These are phyloP conservation scores for Hemibagrus guttatus DNA, from an alignment of 2,797 vertebrate genomes.

Conservation along the genomic window DNA sequence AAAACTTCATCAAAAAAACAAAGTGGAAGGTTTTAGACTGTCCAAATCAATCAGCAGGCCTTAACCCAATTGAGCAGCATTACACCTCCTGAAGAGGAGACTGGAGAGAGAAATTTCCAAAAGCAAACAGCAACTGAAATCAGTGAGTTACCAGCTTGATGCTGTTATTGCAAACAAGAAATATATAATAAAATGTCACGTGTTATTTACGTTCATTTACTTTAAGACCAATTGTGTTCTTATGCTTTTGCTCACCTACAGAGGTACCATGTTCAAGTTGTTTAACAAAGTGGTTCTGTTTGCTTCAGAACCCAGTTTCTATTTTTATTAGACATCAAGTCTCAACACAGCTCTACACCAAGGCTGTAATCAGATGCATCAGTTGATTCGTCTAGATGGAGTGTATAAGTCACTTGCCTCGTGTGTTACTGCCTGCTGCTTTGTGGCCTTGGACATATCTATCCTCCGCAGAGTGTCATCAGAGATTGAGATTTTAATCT, in stretches of 20 bases:
- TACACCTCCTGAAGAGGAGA: no score
- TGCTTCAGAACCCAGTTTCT: not conserved
- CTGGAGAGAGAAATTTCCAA: no score
- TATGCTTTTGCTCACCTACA: no score
- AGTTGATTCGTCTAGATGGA: not conserved
- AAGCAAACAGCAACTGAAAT: no score
- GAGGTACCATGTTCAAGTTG: no score
- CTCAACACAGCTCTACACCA: not conserved
- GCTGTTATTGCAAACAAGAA: not conserved
- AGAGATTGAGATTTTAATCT: not conserved
- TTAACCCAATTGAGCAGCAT: no score
- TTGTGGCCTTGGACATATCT: not conserved
- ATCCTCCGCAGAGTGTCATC: not conserved
- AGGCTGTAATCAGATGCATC: not conserved
- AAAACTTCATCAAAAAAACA: no score
- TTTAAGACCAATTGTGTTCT: no score
- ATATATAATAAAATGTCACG: not conserved
- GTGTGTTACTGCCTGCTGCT: not conserved
- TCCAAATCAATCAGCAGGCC: no score
- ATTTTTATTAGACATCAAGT: not conserved
- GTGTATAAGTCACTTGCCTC: not conserved
- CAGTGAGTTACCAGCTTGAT: no score
- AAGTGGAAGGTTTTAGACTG: no score
- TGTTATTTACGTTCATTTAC: not conserved
- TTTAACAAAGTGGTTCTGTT: not conserved